Base-by-base conservation (phyloP, 2,797 vertebrate species). In the Megalops cyprinoides region DNA sequence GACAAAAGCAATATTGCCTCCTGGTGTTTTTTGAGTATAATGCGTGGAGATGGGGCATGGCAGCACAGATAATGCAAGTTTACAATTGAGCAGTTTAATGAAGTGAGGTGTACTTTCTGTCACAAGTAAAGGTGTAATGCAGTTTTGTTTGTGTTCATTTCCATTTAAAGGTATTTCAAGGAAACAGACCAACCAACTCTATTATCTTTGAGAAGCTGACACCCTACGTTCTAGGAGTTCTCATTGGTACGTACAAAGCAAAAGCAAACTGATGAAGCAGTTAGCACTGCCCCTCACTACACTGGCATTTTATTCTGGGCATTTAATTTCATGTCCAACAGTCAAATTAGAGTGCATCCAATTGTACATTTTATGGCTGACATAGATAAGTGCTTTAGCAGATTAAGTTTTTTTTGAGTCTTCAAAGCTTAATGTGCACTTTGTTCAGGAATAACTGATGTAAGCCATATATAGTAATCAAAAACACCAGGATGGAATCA, bases 171-270 rank as follows among this genome's bases (percentile, higher is more conserved):
- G 97, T 99, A 78, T 99, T 99, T 89, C 96, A 98, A 92, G 98
- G 98, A 92, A 99, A 99, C 91, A 94, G 96, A 84, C 98, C 98
- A 82, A 99, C 97, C 73, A 99, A 95, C 88, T 99, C 98, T 0
- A 97, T 99, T 20, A 44, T 98, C 87, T 99, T 99, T 92, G 97
- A 95, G 81, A 99, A 97, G 89, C 92, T 99, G 81, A 96, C 91
- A 5, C 98, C 98, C 0, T 98, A 94, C 89, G 97, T 93, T 6
- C 94, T 99, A 23, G 98, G 98, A 90, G 94, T 94, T 8, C 95
- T 99, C 82, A 98, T 98, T 74, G 98, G 97, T 99, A 87, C 95
- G 94, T 87, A 39, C 1, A 15, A 65, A 20, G 94, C 25, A 91
- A 95, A 93, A 95, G n/a, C 15, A 3, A 74, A 56, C n/a, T 10